Evolutionary conservation across 1,140 invertebrate species (phyloP).

Genomic region (Orussus abietinus): DNA sequence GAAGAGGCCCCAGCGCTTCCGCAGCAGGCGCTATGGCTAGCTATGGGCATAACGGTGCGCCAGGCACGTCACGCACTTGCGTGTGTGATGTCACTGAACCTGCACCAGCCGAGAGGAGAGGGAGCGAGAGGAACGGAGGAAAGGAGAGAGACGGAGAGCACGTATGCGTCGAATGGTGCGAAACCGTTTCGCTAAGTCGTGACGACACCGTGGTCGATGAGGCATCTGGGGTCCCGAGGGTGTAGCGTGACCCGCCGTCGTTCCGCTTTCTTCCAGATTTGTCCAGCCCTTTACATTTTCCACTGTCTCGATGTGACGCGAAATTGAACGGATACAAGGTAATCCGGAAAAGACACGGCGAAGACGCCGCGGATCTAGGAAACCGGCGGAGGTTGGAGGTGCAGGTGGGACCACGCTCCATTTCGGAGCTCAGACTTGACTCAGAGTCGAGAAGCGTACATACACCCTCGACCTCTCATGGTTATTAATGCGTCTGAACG

Average conservation of each 20-base stretch:
- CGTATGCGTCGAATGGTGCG: background rate
- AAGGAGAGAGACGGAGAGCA: background rate
- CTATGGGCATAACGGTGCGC: slow-evolving; percentile 43
- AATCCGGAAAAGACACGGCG: too few relatives aligned
- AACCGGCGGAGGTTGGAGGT: slow-evolving; percentile 7
- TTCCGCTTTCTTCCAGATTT: too few relatives aligned
- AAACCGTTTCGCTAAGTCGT: slow-evolving; percentile 1
- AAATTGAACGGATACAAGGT: too few relatives aligned
- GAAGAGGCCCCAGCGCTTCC: too few relatives aligned
- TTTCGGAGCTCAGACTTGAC: too few relatives aligned
- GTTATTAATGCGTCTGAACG: slow-evolving; percentile 19
- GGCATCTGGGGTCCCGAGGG: too few relatives aligned
- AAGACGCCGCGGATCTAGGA: too few relatives aligned
- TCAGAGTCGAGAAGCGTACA: slow-evolving; percentile 10
- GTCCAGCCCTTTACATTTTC: too few relatives aligned
- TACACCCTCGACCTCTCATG: slow-evolving; percentile 12
- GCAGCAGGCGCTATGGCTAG: slow-evolving; percentile 32
- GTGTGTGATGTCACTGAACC: slow-evolving; percentile 47
- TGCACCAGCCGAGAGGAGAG: slow-evolving; percentile 19
- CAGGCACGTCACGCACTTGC: slow-evolving; percentile 40
- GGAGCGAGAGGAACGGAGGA: too few relatives aligned
- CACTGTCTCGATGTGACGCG: too few relatives aligned
- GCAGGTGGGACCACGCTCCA: background rate
- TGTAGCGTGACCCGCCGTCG: too few relatives aligned
- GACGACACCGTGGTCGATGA: too few relatives aligned